Conservation (phyloP, 1,140 invertebrate genomes). For the Diabrotica virgifera region DNA sequence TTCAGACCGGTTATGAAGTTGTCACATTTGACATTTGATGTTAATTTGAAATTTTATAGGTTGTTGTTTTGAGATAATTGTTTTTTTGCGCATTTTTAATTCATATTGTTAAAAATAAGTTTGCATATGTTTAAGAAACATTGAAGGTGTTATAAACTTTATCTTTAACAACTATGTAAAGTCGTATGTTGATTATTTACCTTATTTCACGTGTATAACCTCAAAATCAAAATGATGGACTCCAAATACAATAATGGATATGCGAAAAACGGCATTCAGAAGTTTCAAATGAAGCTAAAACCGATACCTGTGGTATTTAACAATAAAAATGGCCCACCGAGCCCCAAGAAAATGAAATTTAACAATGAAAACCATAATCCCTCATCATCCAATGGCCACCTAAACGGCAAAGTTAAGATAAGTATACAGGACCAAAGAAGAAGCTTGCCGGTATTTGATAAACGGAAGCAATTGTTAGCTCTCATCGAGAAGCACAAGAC, state of each 20-base stretch:
- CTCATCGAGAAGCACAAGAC: constrained; percentile 58
- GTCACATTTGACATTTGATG: no score
- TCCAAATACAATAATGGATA: constrained; percentile 35
- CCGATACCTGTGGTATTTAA: constrained; percentile 39
- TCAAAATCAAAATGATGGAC: constrained; percentile 21
- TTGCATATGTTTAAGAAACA: no score
- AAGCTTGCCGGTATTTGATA: constrained; percentile 52
- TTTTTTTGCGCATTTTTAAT: no score
- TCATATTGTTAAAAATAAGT: no score
- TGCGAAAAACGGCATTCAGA: constrained; percentile 27
- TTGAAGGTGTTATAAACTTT: no score
- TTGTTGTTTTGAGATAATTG: no score
- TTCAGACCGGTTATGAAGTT: no score
- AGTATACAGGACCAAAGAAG: constrained; percentile 52
- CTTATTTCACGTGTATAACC: constrained; percentile 13
- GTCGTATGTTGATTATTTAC: no score
- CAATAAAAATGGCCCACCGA: constrained; percentile 32
- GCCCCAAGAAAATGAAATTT: constrained; percentile 37
- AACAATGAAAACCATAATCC: constrained; percentile 24
- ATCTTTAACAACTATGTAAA: no score
- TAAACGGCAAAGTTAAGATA: constrained; percentile 36
- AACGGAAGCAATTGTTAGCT: constrained; percentile 55
- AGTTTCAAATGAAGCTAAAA: constrained; percentile 38
- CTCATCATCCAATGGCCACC: constrained; percentile 19
- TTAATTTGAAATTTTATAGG: no score